Conservation (phyloP, 2,113 vertebrate species). For the Zosterops hypoxanthus region DNA sequence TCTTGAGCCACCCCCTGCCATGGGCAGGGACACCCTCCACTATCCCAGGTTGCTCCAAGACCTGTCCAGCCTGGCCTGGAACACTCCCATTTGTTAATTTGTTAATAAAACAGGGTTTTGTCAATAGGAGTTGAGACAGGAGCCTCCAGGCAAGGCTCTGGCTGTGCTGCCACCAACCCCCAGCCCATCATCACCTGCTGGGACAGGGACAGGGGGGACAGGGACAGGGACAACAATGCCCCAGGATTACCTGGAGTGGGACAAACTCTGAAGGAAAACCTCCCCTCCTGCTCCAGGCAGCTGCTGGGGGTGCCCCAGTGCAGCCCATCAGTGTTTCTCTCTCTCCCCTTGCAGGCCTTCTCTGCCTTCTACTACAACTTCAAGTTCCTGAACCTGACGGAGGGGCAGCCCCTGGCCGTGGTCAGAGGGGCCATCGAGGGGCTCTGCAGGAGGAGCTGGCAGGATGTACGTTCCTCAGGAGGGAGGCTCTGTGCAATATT, state of each 20-base stretch:
- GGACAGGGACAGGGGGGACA: neutral
- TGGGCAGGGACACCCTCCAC: neutral
- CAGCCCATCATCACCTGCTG: neutral
- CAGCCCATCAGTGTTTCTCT: neutral
- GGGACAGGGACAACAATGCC: neutral
- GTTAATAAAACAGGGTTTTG: neutral
- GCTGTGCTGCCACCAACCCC: neutral
- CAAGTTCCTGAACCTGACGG: constrained; percentile 81
- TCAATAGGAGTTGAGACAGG: neutral
- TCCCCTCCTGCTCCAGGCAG: neutral
- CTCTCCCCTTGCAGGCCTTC: constrained; percentile 75
- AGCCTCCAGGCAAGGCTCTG: neutral
- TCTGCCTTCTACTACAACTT: constrained; percentile 85
- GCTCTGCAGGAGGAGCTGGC: constrained; percentile 77
- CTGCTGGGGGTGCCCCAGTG: fast-evolving
- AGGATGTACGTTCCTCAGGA: constrained; percentile 41
- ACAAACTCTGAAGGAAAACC: neutral
- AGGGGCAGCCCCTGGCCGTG: constrained; percentile 52
- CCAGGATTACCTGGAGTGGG: neutral
- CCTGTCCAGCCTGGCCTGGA: neutral
- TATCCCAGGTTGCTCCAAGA: neutral
- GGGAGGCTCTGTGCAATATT: neutral
- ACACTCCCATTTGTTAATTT: neutral
- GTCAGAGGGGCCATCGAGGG: constrained; percentile 63
- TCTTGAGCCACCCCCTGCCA: neutral